Conservation (phyloP, 2,113 vertebrate genomes). For the Ammodytes marinus region DNA sequence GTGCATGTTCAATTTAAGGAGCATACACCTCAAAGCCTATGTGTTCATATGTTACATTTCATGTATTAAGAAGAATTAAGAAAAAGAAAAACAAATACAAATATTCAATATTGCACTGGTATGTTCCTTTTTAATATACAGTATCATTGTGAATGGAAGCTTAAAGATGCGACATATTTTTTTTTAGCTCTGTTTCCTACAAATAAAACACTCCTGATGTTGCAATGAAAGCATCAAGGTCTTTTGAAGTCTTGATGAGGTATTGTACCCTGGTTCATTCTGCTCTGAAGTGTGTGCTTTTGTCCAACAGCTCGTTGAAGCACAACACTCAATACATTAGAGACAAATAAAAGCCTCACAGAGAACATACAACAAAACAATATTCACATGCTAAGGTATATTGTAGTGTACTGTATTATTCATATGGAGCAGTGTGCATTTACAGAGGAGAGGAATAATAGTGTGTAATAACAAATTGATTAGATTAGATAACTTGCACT, state of each 20-base stretch:
- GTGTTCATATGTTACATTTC: no score
- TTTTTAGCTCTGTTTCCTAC: background rate
- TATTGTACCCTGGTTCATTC: background rate
- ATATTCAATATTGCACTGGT: no score
- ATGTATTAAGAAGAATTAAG: no score
- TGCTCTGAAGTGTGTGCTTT: constrained; percentile 14
- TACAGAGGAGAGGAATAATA: background rate
- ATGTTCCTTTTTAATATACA: no score
- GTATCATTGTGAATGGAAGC: no score
- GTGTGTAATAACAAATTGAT: background rate
- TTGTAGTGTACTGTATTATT: constrained; percentile 1
- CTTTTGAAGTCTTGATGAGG: constrained; percentile 37
- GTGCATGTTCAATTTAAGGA: no score
- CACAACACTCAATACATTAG: background rate
- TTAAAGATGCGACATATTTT: no score
- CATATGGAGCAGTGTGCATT: background rate
- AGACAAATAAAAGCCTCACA: background rate
- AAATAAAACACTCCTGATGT: constrained; percentile 22
- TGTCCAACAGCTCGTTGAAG: background rate
- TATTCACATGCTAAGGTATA: constrained; percentile 1
- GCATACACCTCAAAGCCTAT: no score
- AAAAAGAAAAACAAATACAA: no score
- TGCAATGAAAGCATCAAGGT: background rate
- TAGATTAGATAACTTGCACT: background rate
- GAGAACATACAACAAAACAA: background rate